Evolutionary conservation across 2,797 vertebrate genomes (phyloP).

Genomic region (Tapera naevia): DNA sequence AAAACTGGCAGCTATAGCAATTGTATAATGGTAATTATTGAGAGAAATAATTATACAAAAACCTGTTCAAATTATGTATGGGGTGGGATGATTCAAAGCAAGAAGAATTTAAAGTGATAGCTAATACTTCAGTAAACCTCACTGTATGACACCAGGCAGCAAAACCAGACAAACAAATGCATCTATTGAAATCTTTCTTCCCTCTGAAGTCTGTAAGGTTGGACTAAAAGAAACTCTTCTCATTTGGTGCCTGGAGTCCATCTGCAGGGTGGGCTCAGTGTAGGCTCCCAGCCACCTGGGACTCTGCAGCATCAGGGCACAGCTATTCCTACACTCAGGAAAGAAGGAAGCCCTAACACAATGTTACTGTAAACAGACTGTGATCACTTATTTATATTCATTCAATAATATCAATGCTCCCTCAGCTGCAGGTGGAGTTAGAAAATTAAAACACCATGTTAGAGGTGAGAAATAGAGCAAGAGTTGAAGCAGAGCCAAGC

Average conservation of each 20-base stretch:
- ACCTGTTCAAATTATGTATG: not conserved
- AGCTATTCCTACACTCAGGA: not conserved
- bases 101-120: constrained; percentile 39
- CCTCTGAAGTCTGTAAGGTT: not conserved
- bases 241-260: accelerated
- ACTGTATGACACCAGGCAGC: not conserved
- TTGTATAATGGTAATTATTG: constrained; percentile 48
- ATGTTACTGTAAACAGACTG: not conserved
- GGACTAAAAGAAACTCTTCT: not conserved
- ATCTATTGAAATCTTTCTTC: not conserved
- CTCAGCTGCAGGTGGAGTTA: not conserved
- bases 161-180: not conserved
- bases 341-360: not conserved
- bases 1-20: constrained; percentile 57
- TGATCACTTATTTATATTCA: not conserved
- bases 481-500: accelerated
- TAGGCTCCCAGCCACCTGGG: not conserved
- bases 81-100: not conserved
- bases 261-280: no score
- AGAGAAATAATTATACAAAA: constrained; percentile 54
- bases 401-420: not conserved
- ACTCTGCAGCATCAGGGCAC: not conserved
- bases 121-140: not conserved
- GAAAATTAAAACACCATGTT: not conserved
- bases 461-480: not conserved